Base-by-base conservation (phyloP, 2,888 invertebrate genomes). In the Boloria selene region DNA sequence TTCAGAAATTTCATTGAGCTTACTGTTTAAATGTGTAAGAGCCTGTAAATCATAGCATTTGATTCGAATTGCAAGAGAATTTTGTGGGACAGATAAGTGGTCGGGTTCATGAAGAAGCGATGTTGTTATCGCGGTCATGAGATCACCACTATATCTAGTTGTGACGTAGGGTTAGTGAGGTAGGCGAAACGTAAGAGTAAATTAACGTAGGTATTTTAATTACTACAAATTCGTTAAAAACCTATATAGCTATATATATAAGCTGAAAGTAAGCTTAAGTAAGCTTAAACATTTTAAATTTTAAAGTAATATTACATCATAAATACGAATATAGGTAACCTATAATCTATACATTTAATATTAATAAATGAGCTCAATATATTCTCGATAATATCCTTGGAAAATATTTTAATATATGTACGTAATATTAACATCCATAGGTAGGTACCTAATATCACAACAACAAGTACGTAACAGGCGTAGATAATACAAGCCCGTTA, bases 101-200 rank as follows among this genome's bases (percentile, higher is more conserved):
- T 47, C 31, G 44, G 56, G 69, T 72, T 74, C 74, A 75, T 72
- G 75, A 74, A 70, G 75, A 74, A 70, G 77, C 67, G 61, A 65
- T 68, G 68, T 71, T 70, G 73, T 80, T 83, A 82, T 83, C 85
- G 78, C 77, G 78, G 80, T 75, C 77, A 81, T 91, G 90, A 91
- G 87, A 88, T 91, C 91, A 91, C 81, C 88, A 79, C 86, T 91
- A 90, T 88, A 88, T 82, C 82, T 83, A 86, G 83, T 81, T 79
- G 82, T 90, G 88, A 90, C 89, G 90, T 88, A 52, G 44, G 42
- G 62, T 60, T n/a, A 18, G 67, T 70, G 69, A 70, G 67, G 73
- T 74, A 75, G 72, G 72, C 73, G 71, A 68, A 70, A 67, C 64
- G 61, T 69, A 54, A 50, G 55, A 65, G 64, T 59, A 61, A 69